Evolutionary conservation across 1,140 invertebrate genomes (phyloP).

Genomic region (Diorhabda carinulata): DNA sequence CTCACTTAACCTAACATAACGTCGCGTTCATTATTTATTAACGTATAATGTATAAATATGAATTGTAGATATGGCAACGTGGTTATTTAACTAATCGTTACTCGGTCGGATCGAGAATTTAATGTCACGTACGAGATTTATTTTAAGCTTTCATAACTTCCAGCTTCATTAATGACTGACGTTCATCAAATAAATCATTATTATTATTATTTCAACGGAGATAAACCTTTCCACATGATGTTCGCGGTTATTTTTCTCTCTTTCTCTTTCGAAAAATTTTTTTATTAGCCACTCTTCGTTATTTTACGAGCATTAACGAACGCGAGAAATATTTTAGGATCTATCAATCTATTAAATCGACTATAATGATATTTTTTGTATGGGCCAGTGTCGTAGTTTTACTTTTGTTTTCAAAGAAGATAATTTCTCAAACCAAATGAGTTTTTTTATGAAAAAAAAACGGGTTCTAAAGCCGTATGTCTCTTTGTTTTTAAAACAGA

Average conservation of each 20-base stretch:
- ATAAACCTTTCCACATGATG: slow-evolving; percentile 6
- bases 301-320: background rate
- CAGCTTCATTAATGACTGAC: slow-evolving; percentile 8
- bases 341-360: too few species aligned
- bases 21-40: too few species aligned
- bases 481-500: too few species aligned
- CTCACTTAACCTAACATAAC: too few species aligned
- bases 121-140: slow-evolving; percentile 19
- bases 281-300: background rate
- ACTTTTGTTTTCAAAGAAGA: too few species aligned
- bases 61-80: slow-evolving; percentile 6
- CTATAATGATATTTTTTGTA: too few species aligned
- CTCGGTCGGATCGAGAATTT: slow-evolving; percentile 17
- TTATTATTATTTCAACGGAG: slow-evolving; percentile 15
- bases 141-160: slow-evolving; percentile 16
- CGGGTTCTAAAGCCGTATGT: too few species aligned
- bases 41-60: too few species aligned
- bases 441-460: too few species aligned
- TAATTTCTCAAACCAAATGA: too few species aligned
- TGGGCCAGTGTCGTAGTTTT: too few species aligned
- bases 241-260: background rate
- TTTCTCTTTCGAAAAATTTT: background rate
- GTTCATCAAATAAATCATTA: slow-evolving; percentile 14
- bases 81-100: slow-evolving; percentile 18
- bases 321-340: background rate